These are phyloP conservation scores for Anodontia alba DNA, from an alignment of 2,888 invertebrate species.

Conservation along the genomic window DNA sequence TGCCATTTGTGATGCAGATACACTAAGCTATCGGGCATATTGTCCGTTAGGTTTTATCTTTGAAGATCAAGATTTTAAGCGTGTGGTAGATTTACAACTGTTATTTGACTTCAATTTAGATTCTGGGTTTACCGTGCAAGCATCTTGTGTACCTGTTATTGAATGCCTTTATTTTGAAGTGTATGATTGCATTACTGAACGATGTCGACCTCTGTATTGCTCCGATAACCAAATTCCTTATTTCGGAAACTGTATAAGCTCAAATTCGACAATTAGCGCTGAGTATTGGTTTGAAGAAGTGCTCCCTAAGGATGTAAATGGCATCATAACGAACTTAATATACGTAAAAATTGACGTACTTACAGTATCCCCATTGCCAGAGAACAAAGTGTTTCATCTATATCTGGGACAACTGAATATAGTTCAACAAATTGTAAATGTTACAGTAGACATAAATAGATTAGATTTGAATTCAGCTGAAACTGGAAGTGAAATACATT, in stretches of 20 bases:
- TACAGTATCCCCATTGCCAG: not conserved
- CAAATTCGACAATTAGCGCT: not conserved
- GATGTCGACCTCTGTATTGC: conserved; percentile 23
- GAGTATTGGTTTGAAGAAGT: not conserved
- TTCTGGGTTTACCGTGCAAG: not conserved
- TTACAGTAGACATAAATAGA: not conserved
- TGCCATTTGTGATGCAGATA: not conserved
- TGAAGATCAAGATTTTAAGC: not conserved
- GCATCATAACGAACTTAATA: not conserved
- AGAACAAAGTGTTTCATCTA: not conserved
- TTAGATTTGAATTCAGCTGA: not conserved
- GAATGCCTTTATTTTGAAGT: conserved; percentile 13
- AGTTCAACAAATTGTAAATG: not conserved
- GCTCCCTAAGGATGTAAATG: not conserved
- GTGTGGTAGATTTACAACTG: conserved; percentile 18
- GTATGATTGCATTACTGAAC: conserved; percentile 30
- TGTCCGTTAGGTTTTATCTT: not conserved
- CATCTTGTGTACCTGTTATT: not conserved
- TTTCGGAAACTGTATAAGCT: conserved; percentile 16
- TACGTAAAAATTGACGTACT: not conserved
- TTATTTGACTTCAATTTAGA: conserved; percentile 25
- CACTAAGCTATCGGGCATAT: not conserved
- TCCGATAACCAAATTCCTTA: not conserved
- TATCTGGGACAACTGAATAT: not conserved
- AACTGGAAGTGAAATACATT: not conserved